These are phyloP conservation scores for Lapara coniferarum DNA, from an alignment of 2,888 invertebrate genomes.

Conservation along the genomic window DNA sequence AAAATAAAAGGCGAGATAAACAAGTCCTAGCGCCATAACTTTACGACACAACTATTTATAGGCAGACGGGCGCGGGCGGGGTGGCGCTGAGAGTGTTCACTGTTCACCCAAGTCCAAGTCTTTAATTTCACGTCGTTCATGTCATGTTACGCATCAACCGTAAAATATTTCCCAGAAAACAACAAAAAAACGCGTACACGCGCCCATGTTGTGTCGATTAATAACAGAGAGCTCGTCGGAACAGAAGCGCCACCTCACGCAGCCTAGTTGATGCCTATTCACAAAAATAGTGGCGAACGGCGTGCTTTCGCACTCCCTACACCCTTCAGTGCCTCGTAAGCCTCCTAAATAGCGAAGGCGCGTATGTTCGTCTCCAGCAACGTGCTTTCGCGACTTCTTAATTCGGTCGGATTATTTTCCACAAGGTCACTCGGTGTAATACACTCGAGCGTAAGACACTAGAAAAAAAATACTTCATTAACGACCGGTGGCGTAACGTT, in stretches of 20 bases:
- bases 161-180: constrained; percentile 7
- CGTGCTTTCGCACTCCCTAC: constrained; percentile 41
- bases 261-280: constrained; percentile 29
- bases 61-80: not conserved
- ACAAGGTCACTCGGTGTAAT: constrained; percentile 65
- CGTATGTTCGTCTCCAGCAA: no score
- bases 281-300: not conserved
- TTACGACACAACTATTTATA: constrained; percentile 20
- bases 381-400: constrained; percentile 49
- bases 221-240: constrained; percentile 27
- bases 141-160: constrained; percentile 18
- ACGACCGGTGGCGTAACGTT: constrained; percentile 62
- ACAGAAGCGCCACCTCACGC: constrained; percentile 31
- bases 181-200: constrained; percentile 18
- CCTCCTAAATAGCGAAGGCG: constrained; percentile 33
- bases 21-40: constrained; percentile 20
- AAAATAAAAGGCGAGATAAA: constrained; percentile 22
- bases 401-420: constrained; percentile 53
- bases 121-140: constrained; percentile 16
- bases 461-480: constrained; percentile 73
- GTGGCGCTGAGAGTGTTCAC: not conserved
- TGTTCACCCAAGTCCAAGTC: constrained; percentile 5
- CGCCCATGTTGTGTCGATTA: constrained; percentile 25
- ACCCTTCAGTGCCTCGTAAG: constrained; percentile 62
- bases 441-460: constrained; percentile 66